Percentiles rank a stretch among this genome's conserved stretches.
Evolutionary conservation across 2,888 invertebrate genomes (phyloP).

Genomic region (Cosmia trapezina): DNA sequence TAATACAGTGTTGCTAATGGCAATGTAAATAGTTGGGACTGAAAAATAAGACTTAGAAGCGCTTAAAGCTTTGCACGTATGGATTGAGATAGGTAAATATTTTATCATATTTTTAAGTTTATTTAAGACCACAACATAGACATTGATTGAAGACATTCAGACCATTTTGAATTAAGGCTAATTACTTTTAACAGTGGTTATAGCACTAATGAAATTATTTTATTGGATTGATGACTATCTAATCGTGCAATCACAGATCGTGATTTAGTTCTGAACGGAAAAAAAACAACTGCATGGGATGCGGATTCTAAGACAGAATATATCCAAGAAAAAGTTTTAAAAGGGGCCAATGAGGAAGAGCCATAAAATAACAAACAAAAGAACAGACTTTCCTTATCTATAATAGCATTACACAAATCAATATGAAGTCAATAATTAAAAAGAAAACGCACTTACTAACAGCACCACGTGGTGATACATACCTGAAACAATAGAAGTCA

Average conservation of each 20-base stretch:
- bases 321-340: background rate
- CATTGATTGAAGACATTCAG: conserved; percentile 30
- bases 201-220: conserved; percentile 19
- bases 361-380: background rate
- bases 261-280: background rate
- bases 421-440: conserved; percentile 20
- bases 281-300: background rate
- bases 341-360: background rate
- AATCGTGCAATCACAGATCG: conserved; percentile 9
- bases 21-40: conserved; percentile 36
- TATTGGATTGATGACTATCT: conserved; percentile 2
- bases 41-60: conserved; percentile 26
- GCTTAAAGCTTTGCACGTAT: conserved; percentile 1
- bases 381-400: conserved; percentile 13
- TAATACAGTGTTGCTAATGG: conserved; percentile 43
- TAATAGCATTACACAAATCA: conserved; percentile 3
- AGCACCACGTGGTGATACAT: conserved; percentile 64
- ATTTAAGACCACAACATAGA: conserved; percentile 10
- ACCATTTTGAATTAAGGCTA: conserved; percentile 24
- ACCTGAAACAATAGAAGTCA: conserved; percentile 79
- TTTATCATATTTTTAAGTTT: conserved; percentile 19
- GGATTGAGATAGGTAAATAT: conserved; percentile 16
- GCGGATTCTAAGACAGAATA: background rate
- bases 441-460: conserved; percentile 44
- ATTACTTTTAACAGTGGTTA: conserved; percentile 30